Base-by-base conservation (phyloP, 2,113 vertebrate species). In the Pagrus major region DNA sequence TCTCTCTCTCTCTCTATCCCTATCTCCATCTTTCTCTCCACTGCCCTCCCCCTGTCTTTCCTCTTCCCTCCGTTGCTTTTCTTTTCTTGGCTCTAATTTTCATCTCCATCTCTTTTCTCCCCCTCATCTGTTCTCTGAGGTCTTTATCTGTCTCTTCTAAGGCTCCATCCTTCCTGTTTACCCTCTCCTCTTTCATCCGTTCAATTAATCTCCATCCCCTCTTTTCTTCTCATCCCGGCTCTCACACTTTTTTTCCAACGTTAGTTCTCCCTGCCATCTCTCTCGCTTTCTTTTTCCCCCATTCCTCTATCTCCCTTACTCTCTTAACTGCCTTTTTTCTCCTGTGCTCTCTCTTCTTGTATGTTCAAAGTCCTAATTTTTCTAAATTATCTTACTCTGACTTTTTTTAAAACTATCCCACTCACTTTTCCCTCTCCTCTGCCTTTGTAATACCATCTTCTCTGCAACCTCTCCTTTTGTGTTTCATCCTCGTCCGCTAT, bases 141-240 rank as follows among this genome's bases (percentile, higher is more conserved):
- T 92, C 88, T 93, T 89, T 86, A 86, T 92, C 92, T 68, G 78
- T 86, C 75, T 84, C 81, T 86, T 83, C 82, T 78, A 52, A 80
- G 68, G 77, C 83, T 79, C 75, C 85, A 82, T 89, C 88, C 90
- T 92, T 91, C 89, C 90, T 93, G 90, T 92, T 92, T 92, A 90
- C 88, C 74, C 84, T 88, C 85, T 82, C 76, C 61, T 80, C 90
- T 90, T 91, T 91, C 89, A 91, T 91, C 81, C 68, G 14, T 80
- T 76, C 88, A 86, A 87, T 92, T 85, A 86, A 87, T 91, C 90
- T 89, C 69, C 31, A 56, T 86, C 80, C 65, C 59, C 67, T 60
- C 80, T 86, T 80, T 85, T 79, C 63, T 71, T 81, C 87, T 78
- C 61, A 47, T 86, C 68, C 72, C 63, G 33, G 69, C 78, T 80